A percentile compares a stretch with the other conserved stretches of the same genome.
These are phyloP conservation scores for Cheirogaleus major DNA, from an alignment of 2,797 vertebrate genomes.

Conservation along the genomic window DNA sequence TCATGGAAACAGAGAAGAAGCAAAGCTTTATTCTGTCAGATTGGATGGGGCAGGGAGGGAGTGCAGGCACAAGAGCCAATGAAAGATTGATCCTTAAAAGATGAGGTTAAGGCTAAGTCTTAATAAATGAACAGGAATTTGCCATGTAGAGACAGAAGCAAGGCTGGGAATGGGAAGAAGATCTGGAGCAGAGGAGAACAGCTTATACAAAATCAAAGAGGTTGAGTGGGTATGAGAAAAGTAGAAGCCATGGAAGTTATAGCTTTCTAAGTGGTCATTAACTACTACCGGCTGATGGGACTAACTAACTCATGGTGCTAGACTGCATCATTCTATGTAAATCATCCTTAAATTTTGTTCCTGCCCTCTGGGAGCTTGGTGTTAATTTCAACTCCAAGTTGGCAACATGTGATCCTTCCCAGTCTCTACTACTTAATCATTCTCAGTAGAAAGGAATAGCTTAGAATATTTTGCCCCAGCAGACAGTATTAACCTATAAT, in stretches of 20 bases:
- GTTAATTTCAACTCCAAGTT: constrained; percentile 33
- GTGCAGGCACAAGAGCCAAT: neutral
- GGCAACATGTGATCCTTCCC: constrained; percentile 14
- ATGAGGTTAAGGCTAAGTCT: neutral
- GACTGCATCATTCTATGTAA: neutral
- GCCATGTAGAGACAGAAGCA: neutral
- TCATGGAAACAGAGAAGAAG: constrained; percentile 17
- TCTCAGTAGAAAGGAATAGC: constrained; percentile 25
- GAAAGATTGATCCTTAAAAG: neutral
- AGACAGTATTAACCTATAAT: constrained; percentile 7
- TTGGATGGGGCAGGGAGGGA: neutral
- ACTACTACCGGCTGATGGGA: neutral
- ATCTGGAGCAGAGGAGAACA: neutral
- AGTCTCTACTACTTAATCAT: neutral
- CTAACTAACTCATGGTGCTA: neutral
- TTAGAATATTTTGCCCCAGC: neutral
- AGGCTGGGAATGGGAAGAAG: neutral
- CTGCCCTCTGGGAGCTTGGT: neutral
- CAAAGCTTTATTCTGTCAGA: neutral
- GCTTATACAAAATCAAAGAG: neutral
- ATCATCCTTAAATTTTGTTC: constrained; percentile 6
- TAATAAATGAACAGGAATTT: constrained; percentile 15
- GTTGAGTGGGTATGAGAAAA: neutral
- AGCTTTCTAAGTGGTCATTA: constrained; percentile 6
- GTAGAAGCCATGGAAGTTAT: neutral